These are phyloP conservation scores for Melipona bicolor DNA, from an alignment of 2,888 invertebrate genomes.

Conservation along the genomic window DNA sequence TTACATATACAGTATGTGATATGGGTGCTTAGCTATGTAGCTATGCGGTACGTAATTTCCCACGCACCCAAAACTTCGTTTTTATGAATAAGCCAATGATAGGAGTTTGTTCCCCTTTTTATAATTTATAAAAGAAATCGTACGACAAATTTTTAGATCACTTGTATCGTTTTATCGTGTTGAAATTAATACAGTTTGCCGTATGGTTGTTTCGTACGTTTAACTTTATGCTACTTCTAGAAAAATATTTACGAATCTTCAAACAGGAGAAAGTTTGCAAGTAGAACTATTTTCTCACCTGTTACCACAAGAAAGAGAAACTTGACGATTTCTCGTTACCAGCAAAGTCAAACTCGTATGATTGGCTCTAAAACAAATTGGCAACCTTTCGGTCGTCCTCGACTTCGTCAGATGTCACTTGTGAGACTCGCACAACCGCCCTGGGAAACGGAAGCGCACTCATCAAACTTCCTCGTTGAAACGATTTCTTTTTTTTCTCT, in stretches of 20 bases:
- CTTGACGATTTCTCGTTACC: conserved; percentile 16
- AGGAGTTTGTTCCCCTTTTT: conserved; percentile 38
- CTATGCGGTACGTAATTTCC: conserved; percentile 63
- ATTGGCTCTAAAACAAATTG: conserved; percentile 33
- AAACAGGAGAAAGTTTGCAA: neutral
- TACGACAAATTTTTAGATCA: neutral
- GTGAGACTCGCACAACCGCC: conserved; percentile 53
- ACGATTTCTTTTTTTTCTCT: conserved; percentile 20
- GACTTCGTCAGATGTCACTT: conserved; percentile 65
- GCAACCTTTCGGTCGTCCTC: conserved; percentile 56
- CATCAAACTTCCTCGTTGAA: conserved; percentile 36
- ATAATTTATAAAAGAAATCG: conserved; percentile 6
- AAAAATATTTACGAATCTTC: conserved; percentile 45
- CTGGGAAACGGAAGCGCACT: conserved; percentile 58
- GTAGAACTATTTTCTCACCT: neutral
- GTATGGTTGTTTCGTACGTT: neutral
- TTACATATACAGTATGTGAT: conserved; percentile 72
- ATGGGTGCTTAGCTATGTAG: conserved; percentile 68
- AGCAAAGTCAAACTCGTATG: conserved; percentile 37
- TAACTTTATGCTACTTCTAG: conserved; percentile 18
- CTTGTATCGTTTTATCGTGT: neutral
- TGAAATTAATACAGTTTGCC: conserved; percentile 12
- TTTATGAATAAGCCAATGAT: conserved; percentile 22
- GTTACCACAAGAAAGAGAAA: neutral
- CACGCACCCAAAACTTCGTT: conserved; percentile 47